Percentiles rank a stretch among this genome's conserved stretches.
phyloP scores from a whole-genome alignment of 2,888 invertebrate genomes.

The Microplitis deprimator region DNA sequence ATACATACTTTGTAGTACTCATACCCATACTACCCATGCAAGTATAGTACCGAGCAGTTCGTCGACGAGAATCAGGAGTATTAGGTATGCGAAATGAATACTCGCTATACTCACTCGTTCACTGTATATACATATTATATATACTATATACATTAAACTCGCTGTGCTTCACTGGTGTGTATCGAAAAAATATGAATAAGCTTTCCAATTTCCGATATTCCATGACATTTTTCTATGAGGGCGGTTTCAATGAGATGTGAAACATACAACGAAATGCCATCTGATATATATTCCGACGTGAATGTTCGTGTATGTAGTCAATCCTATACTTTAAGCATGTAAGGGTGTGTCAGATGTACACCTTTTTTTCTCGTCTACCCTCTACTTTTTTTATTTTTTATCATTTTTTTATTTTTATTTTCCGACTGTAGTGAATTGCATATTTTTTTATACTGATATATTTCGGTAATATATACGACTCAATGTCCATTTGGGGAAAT shows the following conservation, averaged over 20 bases:
- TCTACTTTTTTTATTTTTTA: constrained; percentile 17
- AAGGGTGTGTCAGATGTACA: constrained; percentile 27
- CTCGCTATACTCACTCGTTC: constrained; percentile 39
- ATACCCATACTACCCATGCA: neutral
- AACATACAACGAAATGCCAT: constrained; percentile 68
- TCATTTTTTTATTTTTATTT: neutral
- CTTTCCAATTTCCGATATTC: constrained; percentile 71
- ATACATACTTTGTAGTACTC: neutral
- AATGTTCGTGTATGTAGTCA: constrained; percentile 52
- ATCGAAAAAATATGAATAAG: constrained; percentile 69
- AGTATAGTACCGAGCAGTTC: neutral
- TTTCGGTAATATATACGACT: neutral
- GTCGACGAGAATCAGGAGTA: constrained; percentile 29
- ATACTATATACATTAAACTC: constrained; percentile 31
- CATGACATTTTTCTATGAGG: constrained; percentile 69
- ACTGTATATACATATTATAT: constrained; percentile 18
- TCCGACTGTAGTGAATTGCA: constrained; percentile 1
- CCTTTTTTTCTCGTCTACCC: constrained; percentile 13
- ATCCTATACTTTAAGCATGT: constrained; percentile 15
- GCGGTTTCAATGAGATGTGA: constrained; percentile 68
- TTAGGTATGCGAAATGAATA: constrained; percentile 66
- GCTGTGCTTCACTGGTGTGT: constrained; percentile 51
- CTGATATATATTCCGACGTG: constrained; percentile 62
- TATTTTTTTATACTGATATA: constrained; percentile 2
- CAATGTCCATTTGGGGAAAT: constrained; percentile 20